These are phyloP conservation scores for Aleiodes testaceus DNA, from an alignment of 2,888 invertebrate species.

Conservation along the genomic window DNA sequence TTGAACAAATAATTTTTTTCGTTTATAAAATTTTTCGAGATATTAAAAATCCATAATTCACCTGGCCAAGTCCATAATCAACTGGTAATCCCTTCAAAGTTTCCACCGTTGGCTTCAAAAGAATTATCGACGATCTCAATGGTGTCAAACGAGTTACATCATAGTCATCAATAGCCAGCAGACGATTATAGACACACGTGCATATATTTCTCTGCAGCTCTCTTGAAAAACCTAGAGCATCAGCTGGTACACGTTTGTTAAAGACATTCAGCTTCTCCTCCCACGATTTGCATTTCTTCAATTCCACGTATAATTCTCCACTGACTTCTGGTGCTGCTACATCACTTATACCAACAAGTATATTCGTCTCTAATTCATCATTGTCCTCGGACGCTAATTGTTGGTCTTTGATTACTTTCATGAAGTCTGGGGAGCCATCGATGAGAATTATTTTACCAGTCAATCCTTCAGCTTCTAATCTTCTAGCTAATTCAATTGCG, in stretches of 20 bases:
- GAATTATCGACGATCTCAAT: constrained; percentile 76
- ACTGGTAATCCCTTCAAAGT: constrained; percentile 75
- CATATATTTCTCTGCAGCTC: constrained; percentile 72
- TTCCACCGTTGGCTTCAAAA: constrained; percentile 79
- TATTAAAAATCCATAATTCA: constrained; percentile 44
- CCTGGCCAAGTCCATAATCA: constrained; percentile 78
- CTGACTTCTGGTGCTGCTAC: constrained; percentile 73
- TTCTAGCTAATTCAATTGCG: constrained; percentile 83
- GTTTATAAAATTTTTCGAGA: no score
- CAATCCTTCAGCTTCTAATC: constrained; percentile 80
- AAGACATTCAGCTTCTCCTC: constrained; percentile 77
- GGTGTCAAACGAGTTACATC: constrained; percentile 73
- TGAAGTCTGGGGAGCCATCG: constrained; percentile 86
- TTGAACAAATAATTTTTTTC: no score
- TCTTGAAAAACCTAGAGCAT: constrained; percentile 63
- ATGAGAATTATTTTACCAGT: constrained; percentile 81
- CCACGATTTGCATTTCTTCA: constrained; percentile 75
- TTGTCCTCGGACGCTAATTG: constrained; percentile 74
- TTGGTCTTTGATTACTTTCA: constrained; percentile 76
- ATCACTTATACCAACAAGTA: constrained; percentile 77
- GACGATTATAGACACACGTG: constrained; percentile 74
- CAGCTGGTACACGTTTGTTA: constrained; percentile 72
- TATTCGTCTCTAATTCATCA: constrained; percentile 75
- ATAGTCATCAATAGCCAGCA: constrained; percentile 75
- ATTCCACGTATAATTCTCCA: constrained; percentile 67